Conservation (phyloP, 2,113 vertebrate species). For the Nothoprocta pentlandii region DNA sequence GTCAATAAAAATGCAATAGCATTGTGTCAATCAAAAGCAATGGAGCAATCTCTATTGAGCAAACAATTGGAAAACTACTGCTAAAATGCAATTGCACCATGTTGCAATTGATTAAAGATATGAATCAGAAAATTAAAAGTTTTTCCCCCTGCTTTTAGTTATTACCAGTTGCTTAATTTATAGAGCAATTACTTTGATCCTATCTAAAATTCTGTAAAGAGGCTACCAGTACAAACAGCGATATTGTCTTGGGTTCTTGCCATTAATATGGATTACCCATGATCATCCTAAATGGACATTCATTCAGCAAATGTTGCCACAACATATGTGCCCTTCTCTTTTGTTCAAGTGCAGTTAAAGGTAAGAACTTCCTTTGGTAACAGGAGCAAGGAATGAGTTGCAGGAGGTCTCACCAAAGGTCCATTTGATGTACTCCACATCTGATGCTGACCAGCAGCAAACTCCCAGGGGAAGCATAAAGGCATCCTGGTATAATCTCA, state of each 20-base stretch:
- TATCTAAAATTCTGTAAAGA: slow-evolving; percentile 63
- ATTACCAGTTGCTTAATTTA: slow-evolving; percentile 70
- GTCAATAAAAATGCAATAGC: slow-evolving; percentile 75
- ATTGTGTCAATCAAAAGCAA: slow-evolving; percentile 65
- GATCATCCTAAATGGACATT: neutral
- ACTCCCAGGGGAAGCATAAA: neutral
- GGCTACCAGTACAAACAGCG: neutral
- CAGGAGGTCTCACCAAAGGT: neutral
- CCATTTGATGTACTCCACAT: rapidly evolving
- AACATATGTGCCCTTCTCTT: neutral
- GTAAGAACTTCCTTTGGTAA: neutral
- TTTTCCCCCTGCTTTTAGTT: slow-evolving; percentile 64
- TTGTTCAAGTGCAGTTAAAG: neutral
- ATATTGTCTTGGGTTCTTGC: neutral
- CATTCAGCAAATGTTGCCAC: neutral
- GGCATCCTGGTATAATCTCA: rapidly evolving
- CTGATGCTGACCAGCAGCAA: neutral
- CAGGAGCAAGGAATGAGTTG: neutral
- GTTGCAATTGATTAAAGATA: slow-evolving; percentile 78
- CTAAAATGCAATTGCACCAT: slow-evolving; percentile 59
- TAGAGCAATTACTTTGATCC: slow-evolving; percentile 64
- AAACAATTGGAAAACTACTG: slow-evolving; percentile 71
- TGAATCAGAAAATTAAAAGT: slow-evolving; percentile 78
- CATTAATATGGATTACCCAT: slow-evolving; percentile 2
- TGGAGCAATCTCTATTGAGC: slow-evolving; percentile 49